Evolutionary conservation across 2,113 vertebrate species (phyloP).

Genomic region (Sander vitreus): DNA sequence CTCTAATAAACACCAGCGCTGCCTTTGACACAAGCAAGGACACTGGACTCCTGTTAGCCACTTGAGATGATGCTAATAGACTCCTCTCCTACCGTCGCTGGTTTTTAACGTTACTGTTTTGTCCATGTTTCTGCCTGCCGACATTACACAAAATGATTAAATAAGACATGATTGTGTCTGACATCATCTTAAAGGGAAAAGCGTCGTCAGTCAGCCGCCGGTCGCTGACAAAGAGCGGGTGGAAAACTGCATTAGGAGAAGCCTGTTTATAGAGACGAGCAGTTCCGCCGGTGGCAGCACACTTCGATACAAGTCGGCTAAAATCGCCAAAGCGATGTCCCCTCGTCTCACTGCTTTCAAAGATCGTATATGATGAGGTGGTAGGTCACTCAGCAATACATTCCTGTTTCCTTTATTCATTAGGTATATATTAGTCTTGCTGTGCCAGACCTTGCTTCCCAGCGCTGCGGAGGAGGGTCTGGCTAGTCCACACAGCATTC

Average conservation of each 20-base stretch:
- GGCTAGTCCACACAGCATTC: too few species aligned
- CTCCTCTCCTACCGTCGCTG: conserved; percentile 19
- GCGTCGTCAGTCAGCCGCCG: conserved; percentile 28
- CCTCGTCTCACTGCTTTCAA: conserved; percentile 5
- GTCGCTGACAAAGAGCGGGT: conserved; percentile 64
- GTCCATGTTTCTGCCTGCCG: conserved; percentile 49
- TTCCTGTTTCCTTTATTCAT: not conserved
- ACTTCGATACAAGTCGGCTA: conserved; percentile 70
- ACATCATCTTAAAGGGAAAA: conserved; percentile 60
- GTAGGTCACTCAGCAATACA: not conserved
- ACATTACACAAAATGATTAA: conserved; percentile 51
- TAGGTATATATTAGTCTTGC: too few species aligned
- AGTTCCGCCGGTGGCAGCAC: conserved; percentile 42
- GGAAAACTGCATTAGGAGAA: conserved; percentile 55
- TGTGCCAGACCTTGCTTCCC: too few species aligned
- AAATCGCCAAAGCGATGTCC: conserved; percentile 52
- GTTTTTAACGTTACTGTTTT: conserved; percentile 16
- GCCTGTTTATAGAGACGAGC: conserved; percentile 40
- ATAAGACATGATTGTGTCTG: conserved; percentile 30
- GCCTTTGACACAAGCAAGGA: conserved; percentile 44
- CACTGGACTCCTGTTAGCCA: conserved; percentile 33
- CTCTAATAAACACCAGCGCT: conserved; percentile 7
- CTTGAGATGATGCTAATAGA: conserved; percentile 49
- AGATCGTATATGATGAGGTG: not conserved
- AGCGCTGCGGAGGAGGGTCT: too few species aligned